These are phyloP conservation scores for Podarcis lilfordi DNA, from an alignment of 2,797 vertebrate species.

Conservation along the genomic window DNA sequence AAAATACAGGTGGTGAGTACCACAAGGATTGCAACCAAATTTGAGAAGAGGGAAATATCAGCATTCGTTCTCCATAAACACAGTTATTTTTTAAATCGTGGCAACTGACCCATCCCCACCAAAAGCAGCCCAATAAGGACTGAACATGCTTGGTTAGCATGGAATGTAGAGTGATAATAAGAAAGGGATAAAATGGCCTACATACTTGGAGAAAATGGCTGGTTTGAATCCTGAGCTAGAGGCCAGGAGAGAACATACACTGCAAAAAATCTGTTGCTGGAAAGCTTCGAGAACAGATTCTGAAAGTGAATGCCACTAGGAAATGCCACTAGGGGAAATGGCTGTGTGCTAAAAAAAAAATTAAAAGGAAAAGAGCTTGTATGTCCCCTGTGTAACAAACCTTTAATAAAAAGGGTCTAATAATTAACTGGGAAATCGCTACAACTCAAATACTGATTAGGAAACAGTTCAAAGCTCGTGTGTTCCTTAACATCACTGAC, in stretches of 20 bases:
- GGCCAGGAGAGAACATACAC: too few species aligned
- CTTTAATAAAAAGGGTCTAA: constrained; percentile 12
- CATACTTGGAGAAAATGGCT: background rate
- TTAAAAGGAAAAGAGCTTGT: background rate
- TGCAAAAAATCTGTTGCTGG: background rate
- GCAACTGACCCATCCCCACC: too few species aligned
- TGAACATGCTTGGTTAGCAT: background rate
- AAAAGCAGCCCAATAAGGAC: background rate
- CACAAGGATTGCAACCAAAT: too few species aligned
- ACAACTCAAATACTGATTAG: constrained; percentile 16
- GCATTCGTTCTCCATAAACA: background rate
- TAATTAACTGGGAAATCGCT: constrained; percentile 4
- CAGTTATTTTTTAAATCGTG: background rate
- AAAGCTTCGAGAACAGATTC: background rate
- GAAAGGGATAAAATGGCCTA: background rate
- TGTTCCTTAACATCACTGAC: background rate
- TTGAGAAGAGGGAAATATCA: background rate
- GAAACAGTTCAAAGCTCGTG: constrained; percentile 6
- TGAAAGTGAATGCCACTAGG: background rate
- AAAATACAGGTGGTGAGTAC: background rate
- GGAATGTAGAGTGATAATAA: background rate
- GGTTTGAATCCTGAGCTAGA: background rate
- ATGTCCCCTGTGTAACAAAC: background rate
- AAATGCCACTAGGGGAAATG: background rate
- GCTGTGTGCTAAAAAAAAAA: background rate